Base-by-base conservation (phyloP, 2,797 vertebrate species). In the Trachops cirrhosus region DNA sequence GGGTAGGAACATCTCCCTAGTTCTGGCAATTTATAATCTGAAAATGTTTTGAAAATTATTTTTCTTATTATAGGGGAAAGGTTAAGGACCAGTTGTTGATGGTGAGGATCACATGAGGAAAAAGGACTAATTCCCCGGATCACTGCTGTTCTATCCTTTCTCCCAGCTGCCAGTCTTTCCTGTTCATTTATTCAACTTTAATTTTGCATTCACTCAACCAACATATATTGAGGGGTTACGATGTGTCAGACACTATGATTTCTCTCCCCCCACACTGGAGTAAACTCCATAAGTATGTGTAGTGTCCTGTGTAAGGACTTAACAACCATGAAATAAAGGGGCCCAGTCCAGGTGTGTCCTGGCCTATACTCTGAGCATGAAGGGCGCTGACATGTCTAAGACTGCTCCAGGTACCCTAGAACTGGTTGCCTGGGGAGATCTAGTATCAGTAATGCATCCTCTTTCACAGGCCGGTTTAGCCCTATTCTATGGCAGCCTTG, bases 21-120 rank as follows among this genome's bases (percentile, higher is more conserved):
- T 59, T 80, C 96, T 92, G 79, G 94, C 92, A 95, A 91, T 94
- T 74, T 93, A 85, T 74, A 82, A 96, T 89, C 67, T 94, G 86
- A 96, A 94, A 97, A 73, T 91, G 71, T 94, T 96, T 95, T 91
- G 88, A 96, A 75, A 93, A 92, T 91, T 96, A 73, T 91, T 96
- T 97, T 95, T 95, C 94, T 94, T 79, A 79, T 91, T 90, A 46
- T 64, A 62, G 71, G 86, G 70, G 48, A 96, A 96, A 96, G 84
- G 95, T 78, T 74, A 84, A 89, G 59, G 86, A 74, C 96, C 77
- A 29, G 73, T 74, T 92, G 92, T 67, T 89, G 74, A 46, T 92
- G 34, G 59, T 75, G 46, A 97, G 62, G 68, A 57, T 90, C 82
- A 83, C 68, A 73, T 39, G 46, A 93, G 82, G 46, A 78, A 80